phyloP scores from a whole-genome alignment of 2,113 vertebrate genomes.

The Elachura formosa region DNA sequence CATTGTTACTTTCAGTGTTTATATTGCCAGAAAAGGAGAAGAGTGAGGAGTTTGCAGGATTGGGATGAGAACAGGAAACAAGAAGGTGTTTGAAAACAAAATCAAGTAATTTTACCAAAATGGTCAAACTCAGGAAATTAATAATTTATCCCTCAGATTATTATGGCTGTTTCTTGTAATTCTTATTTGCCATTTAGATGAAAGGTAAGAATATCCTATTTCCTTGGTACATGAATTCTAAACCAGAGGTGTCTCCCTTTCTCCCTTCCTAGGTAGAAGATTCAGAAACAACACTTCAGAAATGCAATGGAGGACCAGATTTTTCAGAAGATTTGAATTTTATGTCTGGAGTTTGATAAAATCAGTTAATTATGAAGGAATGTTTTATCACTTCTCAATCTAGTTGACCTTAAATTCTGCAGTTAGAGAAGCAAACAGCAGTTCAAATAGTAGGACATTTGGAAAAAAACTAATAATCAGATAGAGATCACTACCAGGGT shows the following conservation, averaged over 20 bases:
- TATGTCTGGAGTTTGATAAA: not conserved
- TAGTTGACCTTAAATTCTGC: not conserved
- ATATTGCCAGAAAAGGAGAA: not conserved
- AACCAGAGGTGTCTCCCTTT: not conserved
- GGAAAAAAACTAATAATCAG: not conserved
- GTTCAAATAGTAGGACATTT: not conserved
- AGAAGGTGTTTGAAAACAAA: not conserved
- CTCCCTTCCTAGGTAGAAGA: not conserved
- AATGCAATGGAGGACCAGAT: not conserved
- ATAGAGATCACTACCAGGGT: not conserved
- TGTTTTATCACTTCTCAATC: not conserved
- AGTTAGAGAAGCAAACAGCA: not conserved
- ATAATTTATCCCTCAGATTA: not conserved
- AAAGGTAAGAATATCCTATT: not conserved
- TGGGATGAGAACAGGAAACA: not conserved
- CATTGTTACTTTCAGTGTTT: not conserved
- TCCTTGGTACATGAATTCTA: not conserved
- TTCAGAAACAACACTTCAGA: not conserved
- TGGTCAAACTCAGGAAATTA: not conserved
- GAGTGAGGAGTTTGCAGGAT: not conserved
- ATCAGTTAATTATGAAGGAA: constrained; percentile 9
- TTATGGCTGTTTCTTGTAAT: not conserved
- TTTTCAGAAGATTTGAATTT: not conserved
- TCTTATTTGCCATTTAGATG: not conserved
- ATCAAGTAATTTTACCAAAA: not conserved